phyloP scores from a whole-genome alignment of 2,113 vertebrate species.

The Herpetotheres cachinnans region DNA sequence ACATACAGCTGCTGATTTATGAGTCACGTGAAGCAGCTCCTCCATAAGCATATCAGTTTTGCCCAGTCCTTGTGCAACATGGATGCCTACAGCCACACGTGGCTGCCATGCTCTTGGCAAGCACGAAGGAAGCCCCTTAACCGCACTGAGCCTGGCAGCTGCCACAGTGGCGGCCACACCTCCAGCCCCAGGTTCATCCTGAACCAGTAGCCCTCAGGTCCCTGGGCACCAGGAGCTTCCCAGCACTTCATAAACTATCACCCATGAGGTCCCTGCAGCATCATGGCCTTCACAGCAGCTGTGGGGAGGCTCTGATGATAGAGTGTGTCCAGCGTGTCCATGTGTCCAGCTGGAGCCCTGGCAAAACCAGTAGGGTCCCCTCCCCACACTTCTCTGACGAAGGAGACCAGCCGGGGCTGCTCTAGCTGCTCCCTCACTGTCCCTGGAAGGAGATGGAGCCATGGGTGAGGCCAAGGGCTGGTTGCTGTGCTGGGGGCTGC shows the following conservation, averaged over 20 bases:
- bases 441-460: not conserved
- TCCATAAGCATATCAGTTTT: not conserved
- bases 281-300: not conserved
- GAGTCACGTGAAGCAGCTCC: not conserved
- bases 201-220: not conserved
- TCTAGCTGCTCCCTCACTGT: not conserved
- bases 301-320: not conserved
- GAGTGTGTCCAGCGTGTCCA: no score
- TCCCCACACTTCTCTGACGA: not conserved
- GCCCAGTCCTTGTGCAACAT: not conserved
- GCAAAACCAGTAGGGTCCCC: not conserved
- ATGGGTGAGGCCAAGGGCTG: no score
- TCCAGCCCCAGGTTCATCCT: not conserved
- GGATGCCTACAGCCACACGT: fast-evolving
- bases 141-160: not conserved
- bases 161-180: no score
- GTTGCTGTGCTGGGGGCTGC: fast-evolving
- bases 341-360: not conserved
- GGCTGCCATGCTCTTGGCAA: not conserved
- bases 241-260: not conserved
- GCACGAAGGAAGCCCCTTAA: not conserved
- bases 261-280: not conserved
- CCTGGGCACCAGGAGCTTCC: not conserved
- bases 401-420: not conserved
- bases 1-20: not conserved